These are phyloP conservation scores for Hypomecis punctinalis DNA, from an alignment of 2,888 invertebrate genomes.

Conservation along the genomic window DNA sequence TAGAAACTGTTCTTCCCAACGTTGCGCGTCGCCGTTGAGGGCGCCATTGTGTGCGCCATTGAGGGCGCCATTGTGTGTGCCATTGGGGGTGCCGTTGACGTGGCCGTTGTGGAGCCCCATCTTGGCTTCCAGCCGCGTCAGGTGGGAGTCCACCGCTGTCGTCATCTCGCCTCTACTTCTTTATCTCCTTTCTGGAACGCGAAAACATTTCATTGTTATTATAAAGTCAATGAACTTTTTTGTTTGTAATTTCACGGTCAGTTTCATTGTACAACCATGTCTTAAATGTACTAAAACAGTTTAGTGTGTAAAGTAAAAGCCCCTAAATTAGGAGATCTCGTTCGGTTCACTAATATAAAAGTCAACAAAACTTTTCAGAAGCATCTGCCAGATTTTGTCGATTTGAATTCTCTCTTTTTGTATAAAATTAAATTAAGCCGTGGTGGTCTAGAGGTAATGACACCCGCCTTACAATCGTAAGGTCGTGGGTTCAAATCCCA, in stretches of 20 bases:
- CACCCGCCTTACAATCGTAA: too few species aligned
- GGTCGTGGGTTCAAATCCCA: too few species aligned
- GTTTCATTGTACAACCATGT: too few species aligned
- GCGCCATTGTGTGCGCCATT: conserved; percentile 39
- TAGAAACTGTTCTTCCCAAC: conserved; percentile 71
- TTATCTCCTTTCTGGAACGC: conserved; percentile 1
- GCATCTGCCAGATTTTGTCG: too few species aligned
- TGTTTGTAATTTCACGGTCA: neutral
- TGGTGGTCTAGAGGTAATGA: too few species aligned
- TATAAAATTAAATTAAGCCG: too few species aligned
- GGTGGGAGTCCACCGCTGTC: conserved; percentile 54
- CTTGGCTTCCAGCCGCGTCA: conserved; percentile 27
- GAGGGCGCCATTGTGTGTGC: conserved; percentile 28
- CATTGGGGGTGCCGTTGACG: conserved; percentile 31
- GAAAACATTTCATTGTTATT: neutral
- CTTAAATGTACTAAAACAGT: too few species aligned
- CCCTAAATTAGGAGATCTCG: too few species aligned
- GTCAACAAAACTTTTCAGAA: too few species aligned
- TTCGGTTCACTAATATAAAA: too few species aligned
- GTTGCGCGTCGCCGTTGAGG: conserved; percentile 29
- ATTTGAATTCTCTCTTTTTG: too few species aligned
- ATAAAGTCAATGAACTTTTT: neutral
- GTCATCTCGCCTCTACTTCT: conserved; percentile 52
- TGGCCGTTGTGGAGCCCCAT: conserved; percentile 46
- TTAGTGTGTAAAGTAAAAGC: too few species aligned